These are phyloP conservation scores for Eulemur albifrons DNA, from an alignment of 2,797 vertebrate genomes.

Conservation along the genomic window DNA sequence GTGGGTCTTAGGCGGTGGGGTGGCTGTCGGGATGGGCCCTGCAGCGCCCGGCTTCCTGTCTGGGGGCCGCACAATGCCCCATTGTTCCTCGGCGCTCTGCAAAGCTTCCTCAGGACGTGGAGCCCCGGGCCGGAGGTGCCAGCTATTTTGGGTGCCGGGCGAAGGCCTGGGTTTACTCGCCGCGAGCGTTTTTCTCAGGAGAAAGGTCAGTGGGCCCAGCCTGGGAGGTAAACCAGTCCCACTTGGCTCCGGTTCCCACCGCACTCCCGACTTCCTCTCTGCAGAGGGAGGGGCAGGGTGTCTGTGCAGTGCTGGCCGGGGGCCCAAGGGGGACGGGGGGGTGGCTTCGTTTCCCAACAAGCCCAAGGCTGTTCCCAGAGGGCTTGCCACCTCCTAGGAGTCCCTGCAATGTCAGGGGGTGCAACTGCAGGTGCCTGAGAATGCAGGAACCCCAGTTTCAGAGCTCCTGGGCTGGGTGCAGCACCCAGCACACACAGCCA, in stretches of 20 bases:
- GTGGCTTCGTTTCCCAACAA: not conserved
- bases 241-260: not conserved
- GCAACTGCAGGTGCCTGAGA: not conserved
- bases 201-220: not conserved
- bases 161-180: not conserved
- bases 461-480: too few species aligned
- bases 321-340: not conserved
- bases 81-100: not conserved
- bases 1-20: not conserved
- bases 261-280: not conserved
- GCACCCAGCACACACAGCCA: not conserved
- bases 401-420: not conserved
- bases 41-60: not conserved
- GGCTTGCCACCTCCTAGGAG: not conserved
- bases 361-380: too few species aligned
- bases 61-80: not conserved
- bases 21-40: not conserved
- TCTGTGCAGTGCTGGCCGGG: not conserved
- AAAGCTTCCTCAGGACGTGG: not conserved
- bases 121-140: not conserved
- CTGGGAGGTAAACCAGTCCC: not conserved
- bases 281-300: not conserved
- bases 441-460: too few species aligned
- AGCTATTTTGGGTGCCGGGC: not conserved
- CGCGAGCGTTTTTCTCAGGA: constrained; percentile 37